Conservation (phyloP, 1,140 invertebrate genomes). For the Neelides sp. region DNA sequence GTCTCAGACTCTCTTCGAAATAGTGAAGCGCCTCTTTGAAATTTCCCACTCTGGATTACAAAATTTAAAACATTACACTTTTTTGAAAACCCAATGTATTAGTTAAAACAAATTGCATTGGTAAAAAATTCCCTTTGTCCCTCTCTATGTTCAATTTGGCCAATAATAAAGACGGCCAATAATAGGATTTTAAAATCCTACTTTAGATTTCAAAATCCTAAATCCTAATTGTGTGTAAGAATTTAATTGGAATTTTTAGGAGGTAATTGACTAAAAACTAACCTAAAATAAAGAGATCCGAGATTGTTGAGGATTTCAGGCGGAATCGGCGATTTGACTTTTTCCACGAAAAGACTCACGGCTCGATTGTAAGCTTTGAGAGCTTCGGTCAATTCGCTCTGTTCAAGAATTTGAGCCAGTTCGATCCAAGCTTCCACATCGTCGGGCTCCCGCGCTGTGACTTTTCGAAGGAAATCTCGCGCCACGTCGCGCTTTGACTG, state of each 20-base stretch:
- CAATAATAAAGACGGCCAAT: too few species aligned
- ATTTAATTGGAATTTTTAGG: too few species aligned
- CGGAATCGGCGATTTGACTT: conserved; percentile 86
- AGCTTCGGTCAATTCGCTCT: conserved; percentile 74
- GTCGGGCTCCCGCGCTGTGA: conserved; percentile 94
- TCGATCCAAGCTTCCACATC: conserved; percentile 99
- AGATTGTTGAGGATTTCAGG: conserved; percentile 98
- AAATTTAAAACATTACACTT: conserved; percentile 19
- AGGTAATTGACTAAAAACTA: conserved; percentile 32
- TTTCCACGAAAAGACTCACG: conserved; percentile 81
- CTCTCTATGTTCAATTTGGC: too few species aligned
- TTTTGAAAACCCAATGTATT: too few species aligned
- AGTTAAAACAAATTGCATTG: too few species aligned
- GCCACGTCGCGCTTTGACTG: conserved; percentile 85
- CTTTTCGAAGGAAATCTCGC: conserved; percentile 74
- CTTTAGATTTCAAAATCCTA: too few species aligned
- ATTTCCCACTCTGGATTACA: conserved; percentile 52
- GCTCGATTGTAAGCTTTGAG: conserved; percentile 87
- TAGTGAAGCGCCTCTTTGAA: conserved; percentile 69
- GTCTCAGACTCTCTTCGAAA: conserved; percentile 69
- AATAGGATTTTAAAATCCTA: too few species aligned
- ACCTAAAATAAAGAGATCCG: conserved; percentile 78
- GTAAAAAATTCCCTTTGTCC: too few species aligned
- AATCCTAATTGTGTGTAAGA: too few species aligned
- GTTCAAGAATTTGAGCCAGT: conserved; percentile 92